A percentile compares a stretch with the other conserved stretches of the same genome.
Evolutionary conservation across 2,797 vertebrate species (phyloP).

Genomic region (Rhincodon typus): DNA sequence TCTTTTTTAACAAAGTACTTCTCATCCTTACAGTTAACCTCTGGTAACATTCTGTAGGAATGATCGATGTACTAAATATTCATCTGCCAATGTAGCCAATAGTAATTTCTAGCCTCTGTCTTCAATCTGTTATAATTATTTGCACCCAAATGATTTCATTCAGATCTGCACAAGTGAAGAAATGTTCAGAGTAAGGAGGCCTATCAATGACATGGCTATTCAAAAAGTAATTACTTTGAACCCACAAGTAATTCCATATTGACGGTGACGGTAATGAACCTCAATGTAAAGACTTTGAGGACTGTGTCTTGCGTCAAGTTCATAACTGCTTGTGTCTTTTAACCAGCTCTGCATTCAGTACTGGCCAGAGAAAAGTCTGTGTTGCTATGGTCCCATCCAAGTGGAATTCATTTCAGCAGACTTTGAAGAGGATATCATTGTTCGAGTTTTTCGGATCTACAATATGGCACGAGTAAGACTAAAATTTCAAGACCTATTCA

Average conservation of each 20-base stretch:
- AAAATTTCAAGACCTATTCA: neutral
- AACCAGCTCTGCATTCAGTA: constrained; percentile 90
- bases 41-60: neutral
- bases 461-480: constrained; percentile 86
- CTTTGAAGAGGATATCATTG: constrained; percentile 94
- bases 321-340: constrained; percentile 2
- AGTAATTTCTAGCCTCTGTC: neutral
- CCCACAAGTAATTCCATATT: neutral
- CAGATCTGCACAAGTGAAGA: neutral
- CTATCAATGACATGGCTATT: neutral
- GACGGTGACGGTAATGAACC: neutral
- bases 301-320: too few relatives aligned
- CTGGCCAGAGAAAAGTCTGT: constrained; percentile 93
- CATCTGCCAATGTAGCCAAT: neutral
- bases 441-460: constrained; percentile 95
- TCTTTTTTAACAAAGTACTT: neutral
- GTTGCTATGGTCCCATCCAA: constrained; percentile 89
- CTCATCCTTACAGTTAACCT: neutral
- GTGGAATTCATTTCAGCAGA: constrained; percentile 95
- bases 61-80: neutral
- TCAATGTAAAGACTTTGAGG: neutral
- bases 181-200: neutral
- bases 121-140: neutral
- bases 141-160: neutral
- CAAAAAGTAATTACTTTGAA: neutral